These are phyloP conservation scores for Neosilurus mollespiculum DNA, from an alignment of 2,797 vertebrate genomes.

Conservation along the genomic window DNA sequence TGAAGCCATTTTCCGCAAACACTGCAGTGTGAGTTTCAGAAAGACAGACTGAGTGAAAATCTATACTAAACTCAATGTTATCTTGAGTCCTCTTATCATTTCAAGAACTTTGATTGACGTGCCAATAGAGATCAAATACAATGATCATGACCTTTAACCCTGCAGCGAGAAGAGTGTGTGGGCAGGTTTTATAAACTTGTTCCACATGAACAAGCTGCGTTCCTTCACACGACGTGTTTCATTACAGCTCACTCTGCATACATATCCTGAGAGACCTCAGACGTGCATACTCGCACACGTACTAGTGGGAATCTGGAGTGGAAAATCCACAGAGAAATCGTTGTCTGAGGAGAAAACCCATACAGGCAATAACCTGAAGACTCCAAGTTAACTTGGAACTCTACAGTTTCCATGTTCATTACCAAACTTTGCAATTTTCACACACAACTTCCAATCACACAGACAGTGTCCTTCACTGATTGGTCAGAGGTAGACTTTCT, in stretches of 20 bases:
- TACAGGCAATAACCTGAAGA: background rate
- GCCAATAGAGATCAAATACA: background rate
- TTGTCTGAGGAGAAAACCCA: background rate
- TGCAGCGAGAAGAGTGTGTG: background rate
- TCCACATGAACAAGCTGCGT: background rate
- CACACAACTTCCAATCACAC: background rate
- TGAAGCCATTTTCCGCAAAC: too few species aligned
- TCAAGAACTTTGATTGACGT: background rate
- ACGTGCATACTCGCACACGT: too few species aligned
- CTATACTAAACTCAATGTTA: background rate
- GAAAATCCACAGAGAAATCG: background rate
- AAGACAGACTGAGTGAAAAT: background rate
- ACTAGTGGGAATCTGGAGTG: background rate
- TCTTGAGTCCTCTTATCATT: background rate
- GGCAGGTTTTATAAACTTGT: background rate
- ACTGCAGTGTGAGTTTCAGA: background rate
- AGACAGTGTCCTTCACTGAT: background rate
- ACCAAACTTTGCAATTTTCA: background rate
- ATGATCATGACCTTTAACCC: slow-evolving; percentile 13
- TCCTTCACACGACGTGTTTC: background rate
- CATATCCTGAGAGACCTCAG: background rate
- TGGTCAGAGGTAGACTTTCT: background rate
- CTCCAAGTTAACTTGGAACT: background rate
- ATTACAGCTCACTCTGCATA: background rate
- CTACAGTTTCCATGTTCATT: background rate